These are phyloP conservation scores for Mesaphorura yosii DNA, from an alignment of 1,140 invertebrate genomes.

Conservation along the genomic window DNA sequence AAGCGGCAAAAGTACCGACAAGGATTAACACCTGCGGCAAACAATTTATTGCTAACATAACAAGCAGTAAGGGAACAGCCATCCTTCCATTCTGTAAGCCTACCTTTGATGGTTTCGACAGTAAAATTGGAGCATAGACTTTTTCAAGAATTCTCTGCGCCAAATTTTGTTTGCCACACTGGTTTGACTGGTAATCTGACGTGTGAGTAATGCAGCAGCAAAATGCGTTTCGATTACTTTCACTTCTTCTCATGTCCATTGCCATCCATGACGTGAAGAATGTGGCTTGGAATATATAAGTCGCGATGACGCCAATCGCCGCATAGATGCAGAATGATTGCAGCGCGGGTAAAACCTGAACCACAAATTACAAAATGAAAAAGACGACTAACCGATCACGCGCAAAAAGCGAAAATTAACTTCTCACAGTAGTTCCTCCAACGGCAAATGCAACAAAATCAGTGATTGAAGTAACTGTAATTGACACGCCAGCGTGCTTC, in stretches of 20 bases:
- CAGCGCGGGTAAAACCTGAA: conserved; percentile 56
- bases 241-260: conserved; percentile 53
- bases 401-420: neutral
- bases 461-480: conserved; percentile 69
- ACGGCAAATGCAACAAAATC: conserved; percentile 59
- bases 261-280: conserved; percentile 66
- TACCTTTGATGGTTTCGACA: conserved; percentile 49
- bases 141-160: conserved; percentile 43
- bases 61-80: neutral
- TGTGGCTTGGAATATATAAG: conserved; percentile 58
- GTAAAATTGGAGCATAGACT: conserved; percentile 48
- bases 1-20: conserved; percentile 1
- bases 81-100: neutral
- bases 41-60: neutral
- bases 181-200: conserved; percentile 35
- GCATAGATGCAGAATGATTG: conserved; percentile 65
- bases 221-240: conserved; percentile 50
- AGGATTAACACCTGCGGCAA: conserved; percentile 9
- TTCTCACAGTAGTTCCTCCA: conserved; percentile 25
- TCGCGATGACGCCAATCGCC: conserved; percentile 55
- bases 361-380: neutral
- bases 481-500: conserved; percentile 66
- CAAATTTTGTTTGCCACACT: conserved; percentile 35
- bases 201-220: conserved; percentile 53
- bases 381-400: neutral